Evolutionary conservation across 2,113 vertebrate genomes (phyloP).

Genomic region (Scartelaos histophorus): DNA sequence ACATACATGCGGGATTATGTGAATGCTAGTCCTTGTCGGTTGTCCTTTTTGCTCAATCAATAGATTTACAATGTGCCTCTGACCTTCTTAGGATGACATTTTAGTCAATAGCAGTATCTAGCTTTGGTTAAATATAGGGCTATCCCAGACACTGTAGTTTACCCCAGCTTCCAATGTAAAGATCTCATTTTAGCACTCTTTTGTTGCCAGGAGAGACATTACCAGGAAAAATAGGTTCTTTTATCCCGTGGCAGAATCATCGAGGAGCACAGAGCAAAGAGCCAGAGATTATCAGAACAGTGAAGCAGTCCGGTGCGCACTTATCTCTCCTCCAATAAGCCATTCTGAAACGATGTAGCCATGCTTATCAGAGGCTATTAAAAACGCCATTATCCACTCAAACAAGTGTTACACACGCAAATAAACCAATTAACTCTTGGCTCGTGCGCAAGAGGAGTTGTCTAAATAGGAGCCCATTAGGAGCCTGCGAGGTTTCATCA

Average conservation of each 20-base stretch:
- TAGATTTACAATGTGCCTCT: conserved; percentile 27
- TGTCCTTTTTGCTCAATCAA: conserved; percentile 7
- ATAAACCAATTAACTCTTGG: conserved; percentile 26
- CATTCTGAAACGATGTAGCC: conserved; percentile 10
- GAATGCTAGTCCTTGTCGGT: conserved; percentile 19
- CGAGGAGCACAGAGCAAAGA: conserved; percentile 13
- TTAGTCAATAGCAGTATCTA: conserved; percentile 23
- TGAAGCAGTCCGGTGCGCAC: conserved; percentile 26
- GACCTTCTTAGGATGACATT: conserved; percentile 43
- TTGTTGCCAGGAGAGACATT: background rate
- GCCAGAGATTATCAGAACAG: conserved; percentile 24
- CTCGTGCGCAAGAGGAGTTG: conserved; percentile 2
- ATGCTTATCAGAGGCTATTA: background rate
- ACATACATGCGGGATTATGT: conserved; percentile 4
- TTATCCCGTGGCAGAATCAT: conserved; percentile 11
- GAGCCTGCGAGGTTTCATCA: background rate
- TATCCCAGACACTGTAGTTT: conserved; percentile 6
- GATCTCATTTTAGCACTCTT: conserved; percentile 5
- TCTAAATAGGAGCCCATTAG: conserved; percentile 1
- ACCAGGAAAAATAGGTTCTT: conserved; percentile 11
- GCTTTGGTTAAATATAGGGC: conserved; percentile 18
- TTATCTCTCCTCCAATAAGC: conserved; percentile 17
- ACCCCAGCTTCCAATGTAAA: background rate
- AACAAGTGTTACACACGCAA: conserved; percentile 37
- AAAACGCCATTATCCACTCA: conserved; percentile 1